These are phyloP conservation scores for Ips nitidus DNA, from an alignment of 1,140 invertebrate species.

Conservation along the genomic window DNA sequence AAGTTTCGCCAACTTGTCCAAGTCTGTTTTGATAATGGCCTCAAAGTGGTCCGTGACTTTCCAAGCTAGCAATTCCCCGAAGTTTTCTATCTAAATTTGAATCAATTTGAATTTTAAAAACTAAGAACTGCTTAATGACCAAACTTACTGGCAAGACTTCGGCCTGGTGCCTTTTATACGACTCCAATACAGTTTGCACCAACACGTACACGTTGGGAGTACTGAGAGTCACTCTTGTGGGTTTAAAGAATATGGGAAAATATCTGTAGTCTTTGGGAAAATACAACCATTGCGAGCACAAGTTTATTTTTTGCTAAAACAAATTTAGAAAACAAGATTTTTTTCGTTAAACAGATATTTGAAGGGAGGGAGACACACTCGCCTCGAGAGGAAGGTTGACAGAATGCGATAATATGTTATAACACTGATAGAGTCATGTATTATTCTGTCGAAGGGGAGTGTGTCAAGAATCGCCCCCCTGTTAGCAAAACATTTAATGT, in stretches of 20 bases:
- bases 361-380: neutral
- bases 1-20: conserved; percentile 63
- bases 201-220: conserved; percentile 54
- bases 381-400: too few species aligned
- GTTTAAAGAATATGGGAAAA: conserved; percentile 56
- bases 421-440: too few species aligned
- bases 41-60: conserved; percentile 62
- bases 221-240: conserved; percentile 37
- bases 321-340: conserved; percentile 2
- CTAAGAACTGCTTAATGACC: neutral
- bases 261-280: conserved; percentile 55
- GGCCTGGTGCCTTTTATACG: conserved; percentile 44
- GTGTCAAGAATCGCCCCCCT: neutral
- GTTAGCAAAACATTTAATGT: conserved; percentile 20
- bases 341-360: conserved; percentile 8
- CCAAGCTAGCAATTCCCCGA: conserved; percentile 66
- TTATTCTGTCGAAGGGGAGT: neutral
- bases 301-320: conserved; percentile 48
- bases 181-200: conserved; percentile 55
- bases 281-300: conserved; percentile 57
- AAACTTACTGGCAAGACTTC: conserved; percentile 43
- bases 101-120: neutral
- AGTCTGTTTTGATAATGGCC: conserved; percentile 64
- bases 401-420: too few species aligned
- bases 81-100: conserved; percentile 63